Conservation (phyloP, 2,797 vertebrate species). For the Clarias platycephalus region DNA sequence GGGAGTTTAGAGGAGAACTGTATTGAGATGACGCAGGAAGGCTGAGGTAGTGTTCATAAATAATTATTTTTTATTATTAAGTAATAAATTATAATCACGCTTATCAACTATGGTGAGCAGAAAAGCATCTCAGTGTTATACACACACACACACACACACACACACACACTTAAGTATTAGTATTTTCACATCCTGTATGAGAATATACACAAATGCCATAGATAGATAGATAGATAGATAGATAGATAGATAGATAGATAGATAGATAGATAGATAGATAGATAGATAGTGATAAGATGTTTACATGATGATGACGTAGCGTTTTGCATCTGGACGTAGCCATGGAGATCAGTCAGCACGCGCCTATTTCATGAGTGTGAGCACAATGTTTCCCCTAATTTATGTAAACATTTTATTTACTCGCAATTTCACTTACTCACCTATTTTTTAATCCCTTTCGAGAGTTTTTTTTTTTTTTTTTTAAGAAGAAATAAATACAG, state of each 20-base stretch:
- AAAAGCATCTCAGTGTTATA: neutral
- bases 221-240: too few relatives aligned
- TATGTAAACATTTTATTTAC: neutral
- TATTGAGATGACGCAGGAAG: neutral
- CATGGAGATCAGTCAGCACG: constrained; percentile 1
- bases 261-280: too few relatives aligned
- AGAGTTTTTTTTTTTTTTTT: neutral
- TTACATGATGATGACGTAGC: neutral
- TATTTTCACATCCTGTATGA: neutral
- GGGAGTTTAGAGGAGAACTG: neutral
- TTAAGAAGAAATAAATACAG: neutral
- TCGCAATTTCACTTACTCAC: neutral
- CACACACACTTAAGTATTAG: neutral
- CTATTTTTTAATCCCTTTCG: neutral
- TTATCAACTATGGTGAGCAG: neutral
- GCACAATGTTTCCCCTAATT: neutral
- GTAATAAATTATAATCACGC: too few relatives aligned
- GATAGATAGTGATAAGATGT: too few relatives aligned
- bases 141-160: neutral
- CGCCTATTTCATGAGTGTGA: neutral
- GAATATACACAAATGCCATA: neutral
- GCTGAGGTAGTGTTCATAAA: neutral
- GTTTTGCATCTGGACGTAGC: neutral
- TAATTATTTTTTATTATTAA: too few relatives aligned
- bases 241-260: too few relatives aligned